A percentile compares a stretch with the other conserved stretches of the same genome.
Conservation (phyloP, 2,888 invertebrate species). For the Acleris laterana region DNA sequence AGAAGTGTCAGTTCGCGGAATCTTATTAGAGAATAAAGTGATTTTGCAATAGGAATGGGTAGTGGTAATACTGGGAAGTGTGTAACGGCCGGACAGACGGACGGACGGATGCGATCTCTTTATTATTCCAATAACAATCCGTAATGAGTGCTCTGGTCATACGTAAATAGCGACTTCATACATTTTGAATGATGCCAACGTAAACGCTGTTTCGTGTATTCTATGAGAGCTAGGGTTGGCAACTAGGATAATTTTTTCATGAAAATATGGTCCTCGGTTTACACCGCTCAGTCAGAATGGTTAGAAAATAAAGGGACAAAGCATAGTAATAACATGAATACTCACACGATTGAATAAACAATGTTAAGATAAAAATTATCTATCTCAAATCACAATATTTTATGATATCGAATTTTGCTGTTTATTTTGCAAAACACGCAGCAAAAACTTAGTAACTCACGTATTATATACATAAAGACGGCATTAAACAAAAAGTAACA, state of each 20-base stretch:
- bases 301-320: too few species aligned
- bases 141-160: slow-evolving; percentile 83
- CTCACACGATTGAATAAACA: too few species aligned
- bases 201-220: slow-evolving; percentile 76
- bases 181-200: slow-evolving; percentile 81
- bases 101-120: slow-evolving; percentile 74
- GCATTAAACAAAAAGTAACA: too few species aligned
- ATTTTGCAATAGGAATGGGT: slow-evolving; percentile 73
- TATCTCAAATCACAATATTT: too few species aligned
- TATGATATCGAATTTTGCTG: too few species aligned
- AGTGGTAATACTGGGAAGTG: slow-evolving; percentile 65
- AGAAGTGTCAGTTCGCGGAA: slow-evolving; percentile 80
- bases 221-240: slow-evolving; percentile 66
- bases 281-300: too few species aligned
- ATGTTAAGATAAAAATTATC: too few species aligned
- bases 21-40: slow-evolving; percentile 69
- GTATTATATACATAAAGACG: too few species aligned
- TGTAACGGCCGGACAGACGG: slow-evolving; percentile 77
- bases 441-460: too few species aligned
- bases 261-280: too few species aligned
- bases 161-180: slow-evolving; percentile 84
- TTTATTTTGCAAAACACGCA: too few species aligned
- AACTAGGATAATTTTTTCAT: neutral
- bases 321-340: too few species aligned
- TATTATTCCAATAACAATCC: slow-evolving; percentile 84